A percentile compares a stretch with the other conserved stretches of the same genome.
Conservation (phyloP, 2,888 invertebrate genomes). For the Melikaiella ostensackeni region DNA sequence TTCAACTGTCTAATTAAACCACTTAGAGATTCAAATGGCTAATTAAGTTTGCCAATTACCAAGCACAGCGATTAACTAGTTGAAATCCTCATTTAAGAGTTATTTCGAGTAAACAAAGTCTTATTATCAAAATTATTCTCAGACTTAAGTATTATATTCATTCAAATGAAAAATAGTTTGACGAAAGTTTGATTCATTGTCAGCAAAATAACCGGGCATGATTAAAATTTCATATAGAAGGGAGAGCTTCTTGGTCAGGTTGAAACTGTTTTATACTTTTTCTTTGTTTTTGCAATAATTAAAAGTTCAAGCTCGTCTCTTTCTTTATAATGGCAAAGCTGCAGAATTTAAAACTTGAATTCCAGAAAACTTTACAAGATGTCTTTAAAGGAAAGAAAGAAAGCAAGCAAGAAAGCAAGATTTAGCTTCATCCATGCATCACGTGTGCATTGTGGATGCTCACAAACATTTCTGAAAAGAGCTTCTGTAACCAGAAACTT, state of each 20-base stretch:
- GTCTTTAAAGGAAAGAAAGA: not conserved
- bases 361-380: conserved; percentile 23
- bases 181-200: not conserved
- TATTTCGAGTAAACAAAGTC: no score
- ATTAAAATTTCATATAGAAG: conserved; percentile 26
- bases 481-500: not conserved
- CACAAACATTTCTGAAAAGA: conserved; percentile 14
- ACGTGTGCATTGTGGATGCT: not conserved
- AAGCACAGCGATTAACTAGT: not conserved
- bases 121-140: not conserved
- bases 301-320: conserved; percentile 19
- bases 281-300: conserved; percentile 30
- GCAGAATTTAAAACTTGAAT: conserved; percentile 6
- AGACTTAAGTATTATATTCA: not conserved
- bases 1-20: not conserved
- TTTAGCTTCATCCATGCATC: conserved; percentile 8
- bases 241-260: not conserved
- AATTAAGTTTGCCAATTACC: not conserved
- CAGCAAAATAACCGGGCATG: not conserved
- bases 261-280: conserved; percentile 5
- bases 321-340: conserved; percentile 24
- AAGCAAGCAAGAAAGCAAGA: no score
- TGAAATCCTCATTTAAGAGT: not conserved
- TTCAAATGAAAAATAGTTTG: not conserved
- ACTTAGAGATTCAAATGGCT: not conserved